phyloP scores from a whole-genome alignment of 2,888 invertebrate genomes.

The Unio pictorum region DNA sequence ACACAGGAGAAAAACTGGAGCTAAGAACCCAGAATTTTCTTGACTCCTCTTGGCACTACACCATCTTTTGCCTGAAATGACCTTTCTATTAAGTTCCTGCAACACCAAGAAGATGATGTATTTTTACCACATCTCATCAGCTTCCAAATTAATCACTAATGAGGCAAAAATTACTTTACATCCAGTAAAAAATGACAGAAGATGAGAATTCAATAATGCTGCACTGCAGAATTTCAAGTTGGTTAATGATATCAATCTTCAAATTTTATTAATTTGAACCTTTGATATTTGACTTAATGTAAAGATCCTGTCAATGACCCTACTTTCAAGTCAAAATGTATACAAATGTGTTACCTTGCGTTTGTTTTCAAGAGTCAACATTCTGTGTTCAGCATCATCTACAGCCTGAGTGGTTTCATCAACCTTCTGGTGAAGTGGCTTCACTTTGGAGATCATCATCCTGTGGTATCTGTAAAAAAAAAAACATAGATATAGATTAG shows the following conservation, averaged over 20 bases:
- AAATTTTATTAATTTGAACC: too few relatives aligned
- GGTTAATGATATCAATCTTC: too few relatives aligned
- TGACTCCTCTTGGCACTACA: too few relatives aligned
- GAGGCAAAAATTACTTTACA: neutral
- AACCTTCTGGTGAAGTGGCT: constrained; percentile 70
- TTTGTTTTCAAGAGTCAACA: constrained; percentile 68
- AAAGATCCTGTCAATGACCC: neutral
- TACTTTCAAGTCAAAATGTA: neutral
- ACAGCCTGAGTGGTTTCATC: constrained; percentile 69
- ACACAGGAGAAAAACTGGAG: too few relatives aligned
- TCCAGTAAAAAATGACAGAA: neutral
- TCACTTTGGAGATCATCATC: constrained; percentile 71
- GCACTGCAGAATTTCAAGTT: too few relatives aligned
- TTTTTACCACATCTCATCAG: too few relatives aligned
- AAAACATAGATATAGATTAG: too few relatives aligned
- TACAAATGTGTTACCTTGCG: constrained; percentile 48
- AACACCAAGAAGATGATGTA: too few relatives aligned
- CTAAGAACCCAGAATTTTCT: too few relatives aligned
- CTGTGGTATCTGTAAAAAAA: constrained; percentile 62
- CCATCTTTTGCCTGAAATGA: too few relatives aligned
- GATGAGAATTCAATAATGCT: too few relatives aligned
- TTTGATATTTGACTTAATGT: neutral
- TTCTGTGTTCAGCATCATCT: constrained; percentile 69
- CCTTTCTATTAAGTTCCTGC: too few relatives aligned
- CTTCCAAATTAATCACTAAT: neutral